Conservation (phyloP, 53 echinoderm and acorn worm species). For the Arbacia lixula region DNA sequence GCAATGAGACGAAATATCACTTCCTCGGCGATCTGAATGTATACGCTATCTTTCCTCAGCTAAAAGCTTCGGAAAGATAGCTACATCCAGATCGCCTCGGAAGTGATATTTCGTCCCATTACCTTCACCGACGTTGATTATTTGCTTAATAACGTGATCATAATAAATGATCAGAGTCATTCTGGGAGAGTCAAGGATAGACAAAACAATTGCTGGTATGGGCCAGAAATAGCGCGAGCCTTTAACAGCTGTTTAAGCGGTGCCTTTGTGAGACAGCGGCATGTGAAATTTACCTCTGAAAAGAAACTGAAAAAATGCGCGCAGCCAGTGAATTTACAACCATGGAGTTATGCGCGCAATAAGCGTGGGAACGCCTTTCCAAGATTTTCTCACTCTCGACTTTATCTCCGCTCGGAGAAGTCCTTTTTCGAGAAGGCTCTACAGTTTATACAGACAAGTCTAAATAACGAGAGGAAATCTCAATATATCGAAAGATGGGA, state of each 20-base stretch:
- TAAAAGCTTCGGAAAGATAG: no score
- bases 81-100: no score
- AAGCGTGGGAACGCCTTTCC: neutral
- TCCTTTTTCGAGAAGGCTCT: conserved; percentile 15
- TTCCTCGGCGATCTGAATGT: no score
- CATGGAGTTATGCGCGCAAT: neutral
- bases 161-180: no score
- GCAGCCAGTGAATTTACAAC: neutral
- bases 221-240: neutral
- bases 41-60: no score
- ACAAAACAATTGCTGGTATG: no score
- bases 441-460: neutral
- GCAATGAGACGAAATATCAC: no score
- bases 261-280: conserved; percentile 11
- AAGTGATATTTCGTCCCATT: no score
- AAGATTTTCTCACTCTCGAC: conserved; percentile 4
- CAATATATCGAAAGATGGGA: conserved; percentile 12
- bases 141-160: no score
- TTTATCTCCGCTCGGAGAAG: conserved; percentile 7
- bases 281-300: conserved; percentile 2
- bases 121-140: no score
- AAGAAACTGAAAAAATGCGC: neutral
- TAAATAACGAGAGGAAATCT: conserved; percentile 1
- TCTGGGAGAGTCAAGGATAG: no score
- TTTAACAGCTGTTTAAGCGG: conserved; percentile 15